Evolutionary conservation across 2,888 invertebrate species (phyloP), one percentile per base, ranked within the genome.

Genomic region (Cataglyphis livida): DNA sequence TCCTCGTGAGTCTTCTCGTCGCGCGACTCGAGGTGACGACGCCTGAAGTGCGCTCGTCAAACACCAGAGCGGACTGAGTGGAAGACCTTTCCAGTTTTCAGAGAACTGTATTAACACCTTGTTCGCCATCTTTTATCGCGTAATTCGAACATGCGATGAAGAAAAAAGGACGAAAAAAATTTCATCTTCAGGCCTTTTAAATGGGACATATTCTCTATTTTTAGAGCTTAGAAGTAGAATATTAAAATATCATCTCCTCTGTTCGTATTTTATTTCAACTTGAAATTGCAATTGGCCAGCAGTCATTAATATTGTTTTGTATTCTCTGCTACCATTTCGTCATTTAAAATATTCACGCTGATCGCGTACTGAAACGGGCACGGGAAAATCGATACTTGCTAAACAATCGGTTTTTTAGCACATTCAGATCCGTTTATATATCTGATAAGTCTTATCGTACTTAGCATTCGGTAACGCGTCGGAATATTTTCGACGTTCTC

Each of bases 351-450:
- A 2, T 38, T 41, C 7, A 32, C 3, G 64, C 35, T 3, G 6
- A 21, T 74, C 74, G n/a, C 25, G 15, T 32, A 44, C 5, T 74
- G 18, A 9, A 25, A 18, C n/a, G 25, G 9, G 6, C 28, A n/a
- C 74, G n/a, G 44, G 62, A 35, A 66, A 54, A 75, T 75, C 51
- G 12, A 75, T 75, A n/a, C 6, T 35, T 18, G 48, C 1, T 51
- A 66, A 38, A 75, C 35, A 5, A 51, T n/a, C n/a, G n/a, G 51
- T n/a, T 66, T 75, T 75, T 66, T 66, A 65, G 25, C 10, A 25
- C 21, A 32, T 61, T 4, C 18, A 18, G n/a, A 51, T 65, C 7
- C 15, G 38, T 66, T 35, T 66, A 51, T 51, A 15, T 44, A 61
- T 21, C 15, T n/a, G 25, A 65, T 21, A n/a, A n/a, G 12, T 35